phyloP scores from a whole-genome alignment of 2,797 vertebrate species.

The Pristis pectinata region DNA sequence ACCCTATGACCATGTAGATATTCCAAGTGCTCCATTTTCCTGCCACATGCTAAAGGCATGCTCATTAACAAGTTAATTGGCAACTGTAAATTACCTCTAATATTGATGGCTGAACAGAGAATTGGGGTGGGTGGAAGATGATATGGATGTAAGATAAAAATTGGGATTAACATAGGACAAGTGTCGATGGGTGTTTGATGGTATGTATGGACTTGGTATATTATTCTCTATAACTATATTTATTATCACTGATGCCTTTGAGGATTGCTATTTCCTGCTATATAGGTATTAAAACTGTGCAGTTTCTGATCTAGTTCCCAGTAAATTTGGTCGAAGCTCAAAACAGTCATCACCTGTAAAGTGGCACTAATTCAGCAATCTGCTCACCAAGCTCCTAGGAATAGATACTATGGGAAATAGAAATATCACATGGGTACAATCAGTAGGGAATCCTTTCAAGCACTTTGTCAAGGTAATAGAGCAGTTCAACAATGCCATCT shows the following conservation, averaged over 20 bases:
- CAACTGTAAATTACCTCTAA: no score
- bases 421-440: neutral
- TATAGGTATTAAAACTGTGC: neutral
- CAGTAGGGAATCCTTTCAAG: neutral
- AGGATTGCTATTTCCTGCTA: neutral
- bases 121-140: no score
- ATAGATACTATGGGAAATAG: neutral
- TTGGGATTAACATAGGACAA: no score
- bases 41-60: no score
- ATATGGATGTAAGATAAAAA: no score
- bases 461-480: neutral
- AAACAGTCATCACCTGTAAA: neutral
- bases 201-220: no score
- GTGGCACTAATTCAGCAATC: neutral
- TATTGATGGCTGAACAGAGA: no score
- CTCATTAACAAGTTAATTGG: no score
- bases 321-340: neutral
- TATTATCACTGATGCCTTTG: neutral
- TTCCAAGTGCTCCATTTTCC: no score
- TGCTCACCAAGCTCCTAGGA: neutral
- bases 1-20: no score
- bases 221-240: neutral
- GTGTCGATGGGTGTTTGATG: no score
- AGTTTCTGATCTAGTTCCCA: neutral
- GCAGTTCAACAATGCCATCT: neutral